A percentile compares a stretch with the other conserved stretches of the same genome.
phyloP scores from a whole-genome alignment of 2,113 vertebrate genomes.

The Gnathonemus longibarbis region DNA sequence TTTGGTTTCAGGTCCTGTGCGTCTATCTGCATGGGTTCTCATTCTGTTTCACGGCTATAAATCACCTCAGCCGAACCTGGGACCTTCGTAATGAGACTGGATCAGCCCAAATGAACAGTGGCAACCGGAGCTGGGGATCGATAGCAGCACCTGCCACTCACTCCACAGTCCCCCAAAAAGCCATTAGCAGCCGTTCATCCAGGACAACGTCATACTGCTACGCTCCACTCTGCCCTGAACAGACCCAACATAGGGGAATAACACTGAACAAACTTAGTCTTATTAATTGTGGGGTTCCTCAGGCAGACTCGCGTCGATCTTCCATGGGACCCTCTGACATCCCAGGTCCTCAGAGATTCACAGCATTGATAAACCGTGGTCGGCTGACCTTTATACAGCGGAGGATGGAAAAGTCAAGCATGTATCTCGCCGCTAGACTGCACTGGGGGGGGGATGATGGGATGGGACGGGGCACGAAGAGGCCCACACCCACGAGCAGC shows the following conservation, averaged over 20 bases:
- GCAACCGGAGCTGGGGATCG: not conserved
- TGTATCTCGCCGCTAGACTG: not conserved
- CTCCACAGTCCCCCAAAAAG: not conserved
- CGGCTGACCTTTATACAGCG: not conserved
- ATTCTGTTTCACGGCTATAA: not conserved
- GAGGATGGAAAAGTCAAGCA: not conserved
- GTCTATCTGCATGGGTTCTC: not conserved
- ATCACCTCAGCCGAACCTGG: not conserved
- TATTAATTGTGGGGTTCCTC: not conserved
- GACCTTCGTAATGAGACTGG: not conserved
- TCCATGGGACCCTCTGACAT: not conserved
- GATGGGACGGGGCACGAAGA: not conserved
- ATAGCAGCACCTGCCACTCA: not conserved
- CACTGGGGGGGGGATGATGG: not conserved
- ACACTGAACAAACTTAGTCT: not conserved
- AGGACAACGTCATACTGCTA: not conserved
- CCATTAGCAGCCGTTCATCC: not conserved
- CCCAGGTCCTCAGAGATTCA: not conserved
- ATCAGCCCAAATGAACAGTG: not conserved
- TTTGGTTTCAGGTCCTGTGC: not conserved
- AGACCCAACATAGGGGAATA: not conserved
- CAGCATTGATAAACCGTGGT: not conserved
- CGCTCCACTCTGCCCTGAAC: not conserved
- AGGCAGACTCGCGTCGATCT: not conserved
- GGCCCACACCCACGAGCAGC: not conserved